Evolutionary conservation across 2,888 invertebrate genomes (phyloP).

Genomic region (Pachydiplax longipennis): DNA sequence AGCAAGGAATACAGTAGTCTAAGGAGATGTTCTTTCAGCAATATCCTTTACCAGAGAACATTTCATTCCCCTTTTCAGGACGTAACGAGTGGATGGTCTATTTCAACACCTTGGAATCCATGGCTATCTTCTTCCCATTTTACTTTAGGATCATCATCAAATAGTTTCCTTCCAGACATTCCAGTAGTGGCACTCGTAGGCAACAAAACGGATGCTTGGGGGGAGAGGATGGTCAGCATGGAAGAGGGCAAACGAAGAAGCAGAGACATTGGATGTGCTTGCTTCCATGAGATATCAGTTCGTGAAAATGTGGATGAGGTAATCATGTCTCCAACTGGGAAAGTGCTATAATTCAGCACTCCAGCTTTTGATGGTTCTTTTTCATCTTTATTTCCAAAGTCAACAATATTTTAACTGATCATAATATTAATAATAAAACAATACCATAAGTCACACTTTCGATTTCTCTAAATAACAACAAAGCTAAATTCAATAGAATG

Average conservation of each 20-base stretch:
- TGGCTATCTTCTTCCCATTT: constrained; percentile 22
- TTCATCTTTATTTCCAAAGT: neutral
- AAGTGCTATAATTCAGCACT: too few species aligned
- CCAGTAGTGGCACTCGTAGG: constrained; percentile 80
- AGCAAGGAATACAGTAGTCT: too few species aligned
- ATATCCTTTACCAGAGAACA: too few species aligned
- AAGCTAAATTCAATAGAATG: too few species aligned
- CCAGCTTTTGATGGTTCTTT: neutral
- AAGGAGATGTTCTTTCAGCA: too few species aligned
- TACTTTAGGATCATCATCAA: constrained; percentile 43
- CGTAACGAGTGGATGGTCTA: constrained; percentile 12
- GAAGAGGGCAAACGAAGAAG: constrained; percentile 79
- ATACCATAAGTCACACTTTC: too few species aligned
- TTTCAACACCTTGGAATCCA: constrained; percentile 32
- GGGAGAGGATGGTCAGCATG: constrained; percentile 80
- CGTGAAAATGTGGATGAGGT: constrained; percentile 84
- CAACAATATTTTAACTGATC: too few species aligned
- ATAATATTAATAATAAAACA: too few species aligned
- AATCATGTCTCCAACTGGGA: too few species aligned
- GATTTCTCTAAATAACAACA: too few species aligned
- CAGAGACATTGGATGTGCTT: constrained; percentile 80
- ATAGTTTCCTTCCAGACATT: constrained; percentile 65
- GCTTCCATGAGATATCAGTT: constrained; percentile 86
- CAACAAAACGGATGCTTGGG: constrained; percentile 79
- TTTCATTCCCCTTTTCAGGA: neutral